A percentile compares a stretch with the other conserved stretches of the same genome.
Conservation (phyloP, 2,888 invertebrate species). For the Sarcophaga subvicina region DNA sequence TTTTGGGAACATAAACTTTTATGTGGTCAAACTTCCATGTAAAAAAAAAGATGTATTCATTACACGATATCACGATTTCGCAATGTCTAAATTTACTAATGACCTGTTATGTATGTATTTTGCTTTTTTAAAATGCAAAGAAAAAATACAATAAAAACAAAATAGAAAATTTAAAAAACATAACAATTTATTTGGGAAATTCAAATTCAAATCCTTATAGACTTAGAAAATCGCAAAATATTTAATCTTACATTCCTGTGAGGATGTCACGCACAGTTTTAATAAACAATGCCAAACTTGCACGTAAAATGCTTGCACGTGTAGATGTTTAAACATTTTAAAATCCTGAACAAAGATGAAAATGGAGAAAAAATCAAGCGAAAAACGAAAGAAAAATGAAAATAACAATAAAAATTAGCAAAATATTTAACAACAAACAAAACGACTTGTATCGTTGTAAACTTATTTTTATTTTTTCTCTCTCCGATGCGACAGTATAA, state of each 20-base stretch:
- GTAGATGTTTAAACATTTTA: slow-evolving; percentile 49
- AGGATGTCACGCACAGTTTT: slow-evolving; percentile 63
- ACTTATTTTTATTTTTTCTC: background rate
- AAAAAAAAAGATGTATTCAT: too few species aligned
- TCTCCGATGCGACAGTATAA: background rate
- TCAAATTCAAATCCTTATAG: slow-evolving; percentile 48
- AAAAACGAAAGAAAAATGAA: background rate
- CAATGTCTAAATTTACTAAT: slow-evolving; percentile 33
- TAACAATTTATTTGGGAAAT: background rate
- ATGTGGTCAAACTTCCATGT: slow-evolving; percentile 8
- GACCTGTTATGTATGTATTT: background rate
- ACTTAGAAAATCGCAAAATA: slow-evolving; percentile 42
- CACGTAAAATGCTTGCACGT: slow-evolving; percentile 60
- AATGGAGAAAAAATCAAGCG: background rate
- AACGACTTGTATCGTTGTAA: background rate
- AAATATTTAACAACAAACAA: slow-evolving; percentile 28
- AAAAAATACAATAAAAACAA: slow-evolving; percentile 8
- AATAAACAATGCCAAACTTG: slow-evolving; percentile 58
- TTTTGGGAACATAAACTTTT: slow-evolving; percentile 25
- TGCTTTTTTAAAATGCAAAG: too few species aligned
- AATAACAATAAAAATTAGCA: slow-evolving; percentile 31
- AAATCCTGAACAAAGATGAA: slow-evolving; percentile 51
- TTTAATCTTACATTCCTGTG: slow-evolving; percentile 38
- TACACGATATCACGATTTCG: too few species aligned
- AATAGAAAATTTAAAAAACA: slow-evolving; percentile 20